Evolutionary conservation across 1,140 invertebrate genomes (phyloP).

Genomic region (Drosophila pallidifrons): DNA sequence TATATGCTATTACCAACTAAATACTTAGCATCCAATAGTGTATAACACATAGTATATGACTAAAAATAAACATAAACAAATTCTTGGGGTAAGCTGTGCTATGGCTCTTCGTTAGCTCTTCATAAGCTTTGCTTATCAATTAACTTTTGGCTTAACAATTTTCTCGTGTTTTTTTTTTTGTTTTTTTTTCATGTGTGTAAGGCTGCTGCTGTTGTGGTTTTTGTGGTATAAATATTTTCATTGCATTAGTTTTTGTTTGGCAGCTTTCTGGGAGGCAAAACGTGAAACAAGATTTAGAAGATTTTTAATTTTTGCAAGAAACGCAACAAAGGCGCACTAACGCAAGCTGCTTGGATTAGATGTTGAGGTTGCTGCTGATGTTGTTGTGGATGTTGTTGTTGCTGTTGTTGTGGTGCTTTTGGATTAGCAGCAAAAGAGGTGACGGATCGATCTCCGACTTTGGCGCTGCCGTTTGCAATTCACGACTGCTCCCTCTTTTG

Average conservation of each 20-base stretch:
- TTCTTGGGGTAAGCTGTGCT: constrained; percentile 69
- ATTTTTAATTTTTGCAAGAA: constrained; percentile 78
- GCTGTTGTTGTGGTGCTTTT: constrained; percentile 45
- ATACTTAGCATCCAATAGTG: constrained; percentile 30
- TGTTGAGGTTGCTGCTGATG: constrained; percentile 28
- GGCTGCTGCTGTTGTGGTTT: constrained; percentile 65
- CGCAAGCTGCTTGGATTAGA: constrained; percentile 46
- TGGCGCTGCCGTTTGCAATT: constrained; percentile 66
- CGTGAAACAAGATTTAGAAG: constrained; percentile 60
- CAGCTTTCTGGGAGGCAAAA: constrained; percentile 50
- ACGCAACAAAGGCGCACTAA: constrained; percentile 62
- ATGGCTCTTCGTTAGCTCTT: constrained; percentile 58
- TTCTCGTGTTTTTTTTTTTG: not conserved
- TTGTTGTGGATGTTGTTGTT: constrained; percentile 8
- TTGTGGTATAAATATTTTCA: constrained; percentile 16
- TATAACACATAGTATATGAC: constrained; percentile 33
- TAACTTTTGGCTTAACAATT: constrained; percentile 77
- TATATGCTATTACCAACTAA: constrained; percentile 42
- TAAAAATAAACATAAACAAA: constrained; percentile 58
- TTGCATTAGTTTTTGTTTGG: constrained; percentile 22
- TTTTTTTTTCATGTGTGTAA: constrained; percentile 50
- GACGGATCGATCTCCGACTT: constrained; percentile 27
- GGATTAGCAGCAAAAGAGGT: constrained; percentile 73
- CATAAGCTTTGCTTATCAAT: constrained; percentile 77
- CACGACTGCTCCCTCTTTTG: constrained; percentile 82